phyloP scores from a whole-genome alignment of 1,140 invertebrate species.

The Drosophila sturtevanti region DNA sequence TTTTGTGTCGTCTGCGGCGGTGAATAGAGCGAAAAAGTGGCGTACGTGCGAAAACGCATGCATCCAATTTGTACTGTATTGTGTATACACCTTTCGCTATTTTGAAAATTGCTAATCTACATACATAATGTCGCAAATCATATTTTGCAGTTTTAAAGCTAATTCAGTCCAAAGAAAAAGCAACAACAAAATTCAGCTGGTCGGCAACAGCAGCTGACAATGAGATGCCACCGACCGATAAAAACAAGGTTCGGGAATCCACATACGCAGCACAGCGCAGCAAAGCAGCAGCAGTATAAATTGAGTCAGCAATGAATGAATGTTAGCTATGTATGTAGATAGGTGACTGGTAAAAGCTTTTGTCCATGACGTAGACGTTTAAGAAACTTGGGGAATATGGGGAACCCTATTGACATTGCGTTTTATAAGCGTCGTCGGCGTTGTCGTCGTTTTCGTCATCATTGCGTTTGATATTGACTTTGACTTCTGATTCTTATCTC shows the following conservation, averaged over 20 bases:
- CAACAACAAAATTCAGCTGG: constrained; percentile 13
- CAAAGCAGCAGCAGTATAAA: neutral
- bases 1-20: constrained; percentile 43
- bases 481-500: neutral
- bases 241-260: neutral
- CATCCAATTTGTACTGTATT: constrained; percentile 61
- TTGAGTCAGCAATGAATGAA: constrained; percentile 10
- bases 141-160: constrained; percentile 22
- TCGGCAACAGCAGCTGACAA: constrained; percentile 11
- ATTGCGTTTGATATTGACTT: constrained; percentile 7
- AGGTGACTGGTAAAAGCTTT: too few relatives aligned
- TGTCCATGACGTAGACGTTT: neutral
- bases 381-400: neutral
- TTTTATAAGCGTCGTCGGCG: neutral
- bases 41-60: constrained; percentile 82
- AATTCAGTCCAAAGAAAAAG: constrained; percentile 9
- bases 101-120: constrained; percentile 37
- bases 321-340: too few relatives aligned
- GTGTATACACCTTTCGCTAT: constrained; percentile 21
- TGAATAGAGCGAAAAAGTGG: constrained; percentile 50
- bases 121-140: neutral
- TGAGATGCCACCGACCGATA: constrained; percentile 9
- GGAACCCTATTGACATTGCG: constrained; percentile 40
- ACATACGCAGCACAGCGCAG: neutral
- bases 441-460: constrained; percentile 34